Evolutionary conservation across 2,888 invertebrate genomes (phyloP), one percentile per base, ranked within the genome.

Genomic region (Eupithecia inturbata): DNA sequence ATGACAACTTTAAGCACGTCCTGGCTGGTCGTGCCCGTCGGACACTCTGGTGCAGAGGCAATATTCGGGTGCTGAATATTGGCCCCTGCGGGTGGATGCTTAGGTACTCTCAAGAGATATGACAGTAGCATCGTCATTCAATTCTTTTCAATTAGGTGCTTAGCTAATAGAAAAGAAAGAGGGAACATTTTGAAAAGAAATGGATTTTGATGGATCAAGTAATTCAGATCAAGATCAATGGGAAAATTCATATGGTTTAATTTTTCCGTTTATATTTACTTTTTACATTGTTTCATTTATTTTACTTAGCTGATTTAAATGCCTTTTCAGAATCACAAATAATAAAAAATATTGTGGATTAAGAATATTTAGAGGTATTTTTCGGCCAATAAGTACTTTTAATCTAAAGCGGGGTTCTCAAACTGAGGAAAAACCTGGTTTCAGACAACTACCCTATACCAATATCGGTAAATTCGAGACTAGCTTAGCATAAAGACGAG

Each of bases 391-490:
- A 41, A 45, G 19, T 53, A 10, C 3, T 22, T 22, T 22, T 22
- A 49, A n/a, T 53, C 22, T 53, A 22, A 10, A 53, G 22, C 49
- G 9, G 1, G 2, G 49, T 53, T 22, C 10, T 53, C n/a, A 49
- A 49, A 45, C 45, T 45, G 19, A 10, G 49, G 10, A 9, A 7
- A 53, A 9, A 45, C 19, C 49, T 22, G 49, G 49, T 53, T 22
- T 10, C 49, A 53, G 49, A 10, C 49, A 53, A 53, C 49, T 53
- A 53, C n/a, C 49, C n/a, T 53, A 53, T 53, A 53, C 49, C 67
- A 67, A 70, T 67, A 73, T 70, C 26, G 45, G 70, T 73, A 70
- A 67, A 70, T 75, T 78, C 75, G 72, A 72, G 71, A 75, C 62
- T 49, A 0, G 49, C 49, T 53, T 53, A 3, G 49, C 49, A 39